Evolutionary conservation across 92 coral and sea anemone species (phyloP), one percentile per base, ranked within the genome.

Genomic region (Zoanthus gigantus): DNA sequence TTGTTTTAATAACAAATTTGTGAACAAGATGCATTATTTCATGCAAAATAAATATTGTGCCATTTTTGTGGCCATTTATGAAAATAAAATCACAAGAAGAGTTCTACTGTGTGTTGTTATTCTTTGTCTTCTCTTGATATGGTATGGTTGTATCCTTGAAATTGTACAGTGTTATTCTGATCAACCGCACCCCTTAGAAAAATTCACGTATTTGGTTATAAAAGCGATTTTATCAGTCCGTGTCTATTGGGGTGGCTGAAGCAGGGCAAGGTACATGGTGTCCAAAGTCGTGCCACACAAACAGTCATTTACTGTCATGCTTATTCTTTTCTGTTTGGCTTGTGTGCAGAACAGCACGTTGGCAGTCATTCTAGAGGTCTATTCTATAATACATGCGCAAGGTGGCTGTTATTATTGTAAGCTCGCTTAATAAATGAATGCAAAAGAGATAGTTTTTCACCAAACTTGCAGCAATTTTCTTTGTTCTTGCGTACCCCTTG

Each of bases 191-290:
- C 31, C 34, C 28, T 34, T 0, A 58, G 56, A 48, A 65, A 37
- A 37, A 37, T 0, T 37, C 42, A 37, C 42, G 2, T 37, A 37
- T 2, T 37, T 4, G 42, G 42, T 37, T 2, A 37, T 37, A 2
- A 37, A 37, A 37, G 42, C 42, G 2, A 37, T 30, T 54, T 18
- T 79, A 37, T 29, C 34, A 73, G 71, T 71, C 17, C 58, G n/a
- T 50, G 18, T 44, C 18, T 28, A 14, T 76, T 83, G 86, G 90
- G 90, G 78, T 89, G 94, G 92, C 90, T 89, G 88, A 23, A 54
- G 88, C 61, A 73, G 91, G 90, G 91, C 94, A 91, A 90, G 92
- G 97, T 90, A 89, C 94, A 92, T 97, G 97, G 98, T 97, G 97
- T 95, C 95, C 96, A 95, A 92, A 93, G 96, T 91, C 84, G 94